Evolutionary conservation across 2,113 vertebrate species (phyloP).

Genomic region (Halcyon senegalensis): DNA sequence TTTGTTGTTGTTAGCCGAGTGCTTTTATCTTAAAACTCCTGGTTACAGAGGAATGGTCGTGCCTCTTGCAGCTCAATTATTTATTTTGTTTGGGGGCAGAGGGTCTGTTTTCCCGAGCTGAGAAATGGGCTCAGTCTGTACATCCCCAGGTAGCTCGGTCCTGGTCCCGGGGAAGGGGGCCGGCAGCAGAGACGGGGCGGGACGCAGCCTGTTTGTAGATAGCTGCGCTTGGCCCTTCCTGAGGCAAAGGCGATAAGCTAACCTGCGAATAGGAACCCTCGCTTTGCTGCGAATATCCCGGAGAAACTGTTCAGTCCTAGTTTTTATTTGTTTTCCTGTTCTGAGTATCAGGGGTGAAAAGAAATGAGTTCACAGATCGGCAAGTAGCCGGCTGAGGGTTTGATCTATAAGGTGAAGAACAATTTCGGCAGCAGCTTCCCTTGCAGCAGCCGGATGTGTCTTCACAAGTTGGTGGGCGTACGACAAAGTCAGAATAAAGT

Average conservation of each 20-base stretch:
- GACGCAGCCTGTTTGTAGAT: not conserved
- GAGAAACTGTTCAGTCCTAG: not conserved
- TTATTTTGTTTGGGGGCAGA: slow-evolving; percentile 37
- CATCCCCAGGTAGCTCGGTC: not conserved
- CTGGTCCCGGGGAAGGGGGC: not conserved
- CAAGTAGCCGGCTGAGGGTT: not conserved
- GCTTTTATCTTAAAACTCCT: slow-evolving; percentile 33
- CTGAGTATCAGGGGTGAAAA: not conserved
- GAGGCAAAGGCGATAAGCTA: not conserved
- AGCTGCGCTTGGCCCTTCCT: fast-evolving
- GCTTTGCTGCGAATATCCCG: not conserved
- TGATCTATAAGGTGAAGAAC: not conserved
- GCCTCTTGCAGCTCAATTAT: slow-evolving; percentile 5
- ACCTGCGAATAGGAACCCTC: not conserved
- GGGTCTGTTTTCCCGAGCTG: not conserved
- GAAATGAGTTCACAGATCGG: not conserved
- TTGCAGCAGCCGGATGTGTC: not conserved
- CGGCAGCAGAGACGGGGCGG: not conserved
- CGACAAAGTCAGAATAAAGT: not conserved
- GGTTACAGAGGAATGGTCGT: not conserved
- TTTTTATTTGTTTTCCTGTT: not conserved
- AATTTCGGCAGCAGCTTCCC: not conserved
- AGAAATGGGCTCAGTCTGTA: not conserved
- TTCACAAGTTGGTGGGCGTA: not conserved
- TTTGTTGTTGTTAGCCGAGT: not conserved